Percentiles rank a stretch among this genome's conserved stretches.
These are phyloP conservation scores for Acanthornis magna DNA, from an alignment of 2,797 vertebrate genomes.

Conservation along the genomic window DNA sequence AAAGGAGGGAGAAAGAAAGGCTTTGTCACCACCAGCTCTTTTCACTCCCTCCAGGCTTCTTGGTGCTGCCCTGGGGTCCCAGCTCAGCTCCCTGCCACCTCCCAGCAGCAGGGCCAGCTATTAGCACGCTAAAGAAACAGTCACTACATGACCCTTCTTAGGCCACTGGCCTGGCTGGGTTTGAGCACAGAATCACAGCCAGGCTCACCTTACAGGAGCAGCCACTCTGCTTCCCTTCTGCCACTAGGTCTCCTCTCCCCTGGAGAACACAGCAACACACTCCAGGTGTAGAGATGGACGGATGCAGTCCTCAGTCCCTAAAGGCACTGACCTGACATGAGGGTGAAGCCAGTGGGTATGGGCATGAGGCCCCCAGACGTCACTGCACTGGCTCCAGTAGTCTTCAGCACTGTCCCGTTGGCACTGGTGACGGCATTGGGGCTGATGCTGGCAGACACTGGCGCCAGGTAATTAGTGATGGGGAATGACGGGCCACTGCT, in stretches of 20 bases:
- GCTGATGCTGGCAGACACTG: slow-evolving; percentile 85
- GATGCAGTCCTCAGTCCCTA: background rate
- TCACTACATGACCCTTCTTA: background rate
- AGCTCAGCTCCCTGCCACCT: slow-evolving; percentile 21
- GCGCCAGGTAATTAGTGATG: slow-evolving; percentile 98
- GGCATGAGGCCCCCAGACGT: slow-evolving; percentile 90
- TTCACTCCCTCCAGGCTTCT: slow-evolving; percentile 42
- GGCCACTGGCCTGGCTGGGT: background rate
- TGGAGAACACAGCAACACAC: background rate
- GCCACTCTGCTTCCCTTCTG: background rate
- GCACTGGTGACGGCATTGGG: slow-evolving; percentile 85
- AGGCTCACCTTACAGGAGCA: background rate
- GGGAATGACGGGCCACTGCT: slow-evolving; percentile 95
- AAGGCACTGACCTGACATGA: slow-evolving; percentile 89
- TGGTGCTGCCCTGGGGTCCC: background rate
- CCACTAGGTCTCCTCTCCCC: background rate
- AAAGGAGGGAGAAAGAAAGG: slow-evolving; percentile 56
- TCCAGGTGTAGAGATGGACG: fast-evolving
- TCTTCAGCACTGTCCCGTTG: slow-evolving; percentile 95
- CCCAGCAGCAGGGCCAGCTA: slow-evolving; percentile 42
- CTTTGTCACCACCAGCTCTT: slow-evolving; percentile 35
- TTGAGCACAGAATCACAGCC: background rate
- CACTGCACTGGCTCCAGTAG: slow-evolving; percentile 79
- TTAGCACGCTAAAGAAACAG: background rate
- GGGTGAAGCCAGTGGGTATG: slow-evolving; percentile 91